phyloP scores from a whole-genome alignment of 92 coral and sea anemone species.

The Phenganax subtilis region DNA sequence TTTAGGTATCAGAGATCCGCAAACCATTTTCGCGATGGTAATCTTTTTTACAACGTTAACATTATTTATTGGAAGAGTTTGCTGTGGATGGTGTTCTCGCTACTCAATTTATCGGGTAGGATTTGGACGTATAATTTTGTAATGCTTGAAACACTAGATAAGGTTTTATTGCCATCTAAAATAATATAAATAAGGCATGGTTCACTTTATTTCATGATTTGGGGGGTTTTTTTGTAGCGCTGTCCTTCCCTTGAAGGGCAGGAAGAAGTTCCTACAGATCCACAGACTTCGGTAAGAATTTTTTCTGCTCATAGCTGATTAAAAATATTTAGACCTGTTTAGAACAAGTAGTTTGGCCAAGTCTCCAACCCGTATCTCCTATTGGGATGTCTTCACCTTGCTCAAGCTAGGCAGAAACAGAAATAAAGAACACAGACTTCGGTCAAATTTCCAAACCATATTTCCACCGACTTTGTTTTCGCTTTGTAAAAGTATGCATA shows the following conservation, averaged over 20 bases:
- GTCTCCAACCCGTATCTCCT: no score
- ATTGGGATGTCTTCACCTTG: no score
- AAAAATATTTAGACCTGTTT: no score
- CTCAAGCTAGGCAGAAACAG: no score
- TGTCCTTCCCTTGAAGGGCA: slow-evolving; percentile 28
- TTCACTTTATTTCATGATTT: background rate
- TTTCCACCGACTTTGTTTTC: no score
- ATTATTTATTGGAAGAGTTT: slow-evolving; percentile 67
- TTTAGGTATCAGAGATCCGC: slow-evolving; percentile 85
- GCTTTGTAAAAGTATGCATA: no score
- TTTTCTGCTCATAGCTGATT: background rate
- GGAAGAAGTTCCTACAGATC: slow-evolving; percentile 21
- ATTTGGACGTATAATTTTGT: background rate
- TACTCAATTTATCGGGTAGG: slow-evolving; percentile 78
- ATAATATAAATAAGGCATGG: no score
- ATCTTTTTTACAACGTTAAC: slow-evolving; percentile 59
- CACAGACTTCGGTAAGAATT: slow-evolving; percentile 15
- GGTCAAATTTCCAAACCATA: no score
- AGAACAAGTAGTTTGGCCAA: no score
- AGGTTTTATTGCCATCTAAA: no score
- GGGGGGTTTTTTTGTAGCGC: background rate
- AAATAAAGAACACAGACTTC: no score
- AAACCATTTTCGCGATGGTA: slow-evolving; percentile 81
- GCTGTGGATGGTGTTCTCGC: slow-evolving; percentile 83
- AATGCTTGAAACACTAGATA: no score